These are phyloP conservation scores for Acanthosepion esculentum DNA, from an alignment of 2,888 invertebrate genomes.

Conservation along the genomic window DNA sequence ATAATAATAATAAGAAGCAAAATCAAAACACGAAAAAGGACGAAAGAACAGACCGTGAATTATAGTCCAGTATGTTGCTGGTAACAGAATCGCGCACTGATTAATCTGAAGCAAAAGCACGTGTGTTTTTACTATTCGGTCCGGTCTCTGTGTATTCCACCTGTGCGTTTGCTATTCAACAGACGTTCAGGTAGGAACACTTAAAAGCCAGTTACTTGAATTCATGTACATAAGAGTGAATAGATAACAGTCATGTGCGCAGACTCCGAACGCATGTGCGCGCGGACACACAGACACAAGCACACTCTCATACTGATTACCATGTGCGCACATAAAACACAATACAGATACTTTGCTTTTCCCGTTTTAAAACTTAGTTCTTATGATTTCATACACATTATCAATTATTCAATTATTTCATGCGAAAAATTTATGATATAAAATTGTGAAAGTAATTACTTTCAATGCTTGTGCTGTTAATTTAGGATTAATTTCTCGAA, in stretches of 20 bases:
- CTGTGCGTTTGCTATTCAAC: neutral
- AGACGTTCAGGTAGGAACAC: constrained; percentile 8
- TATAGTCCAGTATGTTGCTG: neutral
- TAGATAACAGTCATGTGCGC: neutral
- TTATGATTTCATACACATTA: too few relatives aligned
- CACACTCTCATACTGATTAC: neutral
- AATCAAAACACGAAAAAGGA: neutral
- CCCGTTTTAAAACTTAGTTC: too few relatives aligned
- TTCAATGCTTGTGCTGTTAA: neutral
- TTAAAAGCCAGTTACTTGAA: neutral
- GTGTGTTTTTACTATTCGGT: neutral
- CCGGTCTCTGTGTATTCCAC: neutral
- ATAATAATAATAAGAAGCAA: neutral
- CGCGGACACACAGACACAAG: neutral
- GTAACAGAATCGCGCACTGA: neutral
- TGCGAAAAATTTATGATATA: too few relatives aligned
- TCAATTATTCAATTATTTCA: too few relatives aligned
- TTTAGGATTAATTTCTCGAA: neutral
- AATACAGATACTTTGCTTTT: neutral
- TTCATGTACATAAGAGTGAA: neutral
- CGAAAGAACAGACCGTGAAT: neutral
- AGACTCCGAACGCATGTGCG: neutral
- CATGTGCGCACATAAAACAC: neutral
- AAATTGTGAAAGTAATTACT: neutral
- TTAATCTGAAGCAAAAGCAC: neutral